Evolutionary conservation across 2,888 invertebrate genomes (phyloP).

Genomic region (Pristionchus fissidentatus): DNA sequence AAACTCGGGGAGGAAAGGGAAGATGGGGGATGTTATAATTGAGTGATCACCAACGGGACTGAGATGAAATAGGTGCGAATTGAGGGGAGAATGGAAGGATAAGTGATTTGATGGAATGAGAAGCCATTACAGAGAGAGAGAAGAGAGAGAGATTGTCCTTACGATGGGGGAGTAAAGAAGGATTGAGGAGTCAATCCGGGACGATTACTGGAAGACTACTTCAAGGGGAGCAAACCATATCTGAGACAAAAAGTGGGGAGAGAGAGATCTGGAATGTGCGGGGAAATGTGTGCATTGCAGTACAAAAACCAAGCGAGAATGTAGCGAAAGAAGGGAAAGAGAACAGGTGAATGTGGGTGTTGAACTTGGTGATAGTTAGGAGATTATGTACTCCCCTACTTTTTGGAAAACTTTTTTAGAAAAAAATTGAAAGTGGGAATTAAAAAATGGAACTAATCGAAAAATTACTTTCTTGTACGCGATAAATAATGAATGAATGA

Average conservation of each 20-base stretch:
- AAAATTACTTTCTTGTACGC: too few species aligned
- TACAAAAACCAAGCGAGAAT: constrained; percentile 24
- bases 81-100: neutral
- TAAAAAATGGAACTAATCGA: too few species aligned
- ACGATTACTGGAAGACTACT: constrained; percentile 10
- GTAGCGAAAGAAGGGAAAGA: neutral
- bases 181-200: constrained; percentile 40
- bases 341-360: constrained; percentile 14
- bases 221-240: constrained; percentile 32
- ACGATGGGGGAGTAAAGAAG: neutral
- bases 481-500: too few species aligned
- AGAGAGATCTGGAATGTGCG: neutral
- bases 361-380: too few species aligned
- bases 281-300: neutral
- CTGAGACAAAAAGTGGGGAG: constrained; percentile 23
- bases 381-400: too few species aligned
- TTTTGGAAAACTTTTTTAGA: too few species aligned
- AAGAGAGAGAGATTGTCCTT: neutral
- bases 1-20: neutral
- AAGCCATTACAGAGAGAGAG: constrained; percentile 3
- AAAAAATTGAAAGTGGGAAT: too few species aligned
- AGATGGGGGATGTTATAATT: neutral
- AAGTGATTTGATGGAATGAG: constrained; percentile 20
- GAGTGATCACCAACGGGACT: constrained; percentile 28
- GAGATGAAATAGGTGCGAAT: neutral